These are phyloP conservation scores for Lycorma delicatula DNA, from an alignment of 1,140 invertebrate genomes.

Conservation along the genomic window DNA sequence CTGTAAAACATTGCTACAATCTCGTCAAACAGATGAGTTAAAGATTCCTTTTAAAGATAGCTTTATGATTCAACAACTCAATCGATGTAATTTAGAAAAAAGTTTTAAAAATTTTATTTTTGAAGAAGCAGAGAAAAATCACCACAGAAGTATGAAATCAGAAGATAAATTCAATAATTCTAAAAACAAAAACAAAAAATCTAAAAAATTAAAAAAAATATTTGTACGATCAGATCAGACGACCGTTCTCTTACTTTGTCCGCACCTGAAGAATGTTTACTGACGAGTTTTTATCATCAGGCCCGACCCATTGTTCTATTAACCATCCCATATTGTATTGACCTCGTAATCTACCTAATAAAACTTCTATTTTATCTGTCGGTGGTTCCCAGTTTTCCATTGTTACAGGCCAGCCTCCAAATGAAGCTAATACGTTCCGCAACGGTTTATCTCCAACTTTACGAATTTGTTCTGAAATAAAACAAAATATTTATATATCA, in stretches of 20 bases:
- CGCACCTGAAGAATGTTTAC: conserved; percentile 76
- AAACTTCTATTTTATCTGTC: conserved; percentile 46
- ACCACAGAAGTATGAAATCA: too few relatives aligned
- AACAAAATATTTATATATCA: conserved; percentile 10
- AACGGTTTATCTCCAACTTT: conserved; percentile 57
- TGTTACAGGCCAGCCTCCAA: conserved; percentile 74
- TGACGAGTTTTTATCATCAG: conserved; percentile 78
- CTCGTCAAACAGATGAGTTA: too few relatives aligned
- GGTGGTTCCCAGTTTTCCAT: conserved; percentile 50
- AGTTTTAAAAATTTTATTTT: too few relatives aligned
- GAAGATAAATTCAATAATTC: too few relatives aligned
- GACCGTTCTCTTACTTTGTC: conserved; percentile 31
- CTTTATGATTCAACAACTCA: too few relatives aligned
- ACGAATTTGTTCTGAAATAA: conserved; percentile 56
- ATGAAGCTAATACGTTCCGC: conserved; percentile 44
- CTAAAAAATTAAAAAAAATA: too few relatives aligned
- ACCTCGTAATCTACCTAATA: conserved; percentile 58
- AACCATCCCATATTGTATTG: conserved; percentile 66
- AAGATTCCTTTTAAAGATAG: too few relatives aligned
- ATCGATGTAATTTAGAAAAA: too few relatives aligned
- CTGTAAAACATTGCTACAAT: too few relatives aligned
- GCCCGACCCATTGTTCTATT: conserved; percentile 72
- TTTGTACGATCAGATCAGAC: too few relatives aligned
- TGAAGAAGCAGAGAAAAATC: too few relatives aligned
- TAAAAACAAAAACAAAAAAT: too few relatives aligned